These are phyloP conservation scores for Microcaecilia unicolor DNA, from an alignment of 2,797 vertebrate species.

Conservation along the genomic window DNA sequence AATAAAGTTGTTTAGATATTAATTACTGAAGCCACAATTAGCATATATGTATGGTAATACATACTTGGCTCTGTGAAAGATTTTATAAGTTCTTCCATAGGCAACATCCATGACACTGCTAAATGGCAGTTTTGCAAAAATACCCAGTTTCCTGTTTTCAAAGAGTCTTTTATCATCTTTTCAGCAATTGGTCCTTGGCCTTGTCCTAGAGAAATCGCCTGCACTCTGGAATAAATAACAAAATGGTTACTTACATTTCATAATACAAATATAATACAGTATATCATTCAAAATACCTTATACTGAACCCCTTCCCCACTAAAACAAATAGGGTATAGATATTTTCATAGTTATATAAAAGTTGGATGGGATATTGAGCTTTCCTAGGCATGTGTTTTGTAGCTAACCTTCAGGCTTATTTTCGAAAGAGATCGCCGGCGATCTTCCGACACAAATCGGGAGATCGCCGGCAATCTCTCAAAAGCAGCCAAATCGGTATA, in stretches of 20 bases:
- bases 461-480: too few species aligned
- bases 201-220: slow-evolving; percentile 74
- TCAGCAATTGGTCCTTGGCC: slow-evolving; percentile 76
- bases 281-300: background rate
- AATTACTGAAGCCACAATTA: too few species aligned
- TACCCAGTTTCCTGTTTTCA: slow-evolving; percentile 66
- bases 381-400: too few species aligned
- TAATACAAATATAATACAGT: background rate
- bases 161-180: slow-evolving; percentile 61
- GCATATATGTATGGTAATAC: too few species aligned
- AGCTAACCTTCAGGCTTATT: too few species aligned
- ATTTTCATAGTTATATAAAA: too few species aligned
- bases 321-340: background rate
- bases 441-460: too few species aligned
- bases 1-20: too few species aligned
- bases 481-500: too few species aligned
- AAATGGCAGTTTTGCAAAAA: slow-evolving; percentile 80
- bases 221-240: slow-evolving; percentile 46
- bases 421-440: too few species aligned
- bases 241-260: background rate
- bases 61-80: slow-evolving; percentile 64
- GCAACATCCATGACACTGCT: slow-evolving; percentile 73
- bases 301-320: too few species aligned
- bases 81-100: slow-evolving; percentile 81
- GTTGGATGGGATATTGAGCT: too few species aligned